These are phyloP conservation scores for Chelon labrosus DNA, from an alignment of 2,797 vertebrate genomes.

Conservation along the genomic window DNA sequence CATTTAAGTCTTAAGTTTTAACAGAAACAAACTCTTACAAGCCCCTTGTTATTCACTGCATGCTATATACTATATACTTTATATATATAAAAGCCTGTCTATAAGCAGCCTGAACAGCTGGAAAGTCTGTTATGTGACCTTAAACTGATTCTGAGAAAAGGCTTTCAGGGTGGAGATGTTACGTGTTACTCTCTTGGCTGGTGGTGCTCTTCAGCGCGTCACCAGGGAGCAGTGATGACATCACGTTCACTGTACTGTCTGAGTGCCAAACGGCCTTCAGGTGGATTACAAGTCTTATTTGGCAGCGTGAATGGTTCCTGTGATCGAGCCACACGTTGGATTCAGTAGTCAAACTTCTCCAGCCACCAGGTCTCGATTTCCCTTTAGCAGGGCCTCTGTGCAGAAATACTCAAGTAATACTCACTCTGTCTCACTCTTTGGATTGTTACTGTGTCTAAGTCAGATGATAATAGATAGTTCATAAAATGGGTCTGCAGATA, in stretches of 20 bases:
- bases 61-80: neutral
- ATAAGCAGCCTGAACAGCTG: neutral
- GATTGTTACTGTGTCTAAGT: too few relatives aligned
- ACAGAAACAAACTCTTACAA: conserved; percentile 6
- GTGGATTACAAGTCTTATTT: conserved; percentile 45
- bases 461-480: too few relatives aligned
- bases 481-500: too few relatives aligned
- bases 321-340: conserved; percentile 10
- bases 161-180: conserved; percentile 12
- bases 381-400: neutral
- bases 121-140: neutral
- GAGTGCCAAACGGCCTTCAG: conserved; percentile 21
- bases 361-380: neutral
- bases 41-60: neutral
- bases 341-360: neutral
- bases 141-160: conserved; percentile 25
- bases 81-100: neutral
- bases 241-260: neutral
- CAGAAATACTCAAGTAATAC: too few relatives aligned
- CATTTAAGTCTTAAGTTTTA: conserved; percentile 11
- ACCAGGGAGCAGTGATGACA: conserved; percentile 10
- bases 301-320: neutral
- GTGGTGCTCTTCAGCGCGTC: conserved; percentile 4
- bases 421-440: too few relatives aligned
- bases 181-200: neutral